Evolutionary conservation across 2,113 vertebrate genomes (phyloP).

Genomic region (Pollimyrus isidori): DNA sequence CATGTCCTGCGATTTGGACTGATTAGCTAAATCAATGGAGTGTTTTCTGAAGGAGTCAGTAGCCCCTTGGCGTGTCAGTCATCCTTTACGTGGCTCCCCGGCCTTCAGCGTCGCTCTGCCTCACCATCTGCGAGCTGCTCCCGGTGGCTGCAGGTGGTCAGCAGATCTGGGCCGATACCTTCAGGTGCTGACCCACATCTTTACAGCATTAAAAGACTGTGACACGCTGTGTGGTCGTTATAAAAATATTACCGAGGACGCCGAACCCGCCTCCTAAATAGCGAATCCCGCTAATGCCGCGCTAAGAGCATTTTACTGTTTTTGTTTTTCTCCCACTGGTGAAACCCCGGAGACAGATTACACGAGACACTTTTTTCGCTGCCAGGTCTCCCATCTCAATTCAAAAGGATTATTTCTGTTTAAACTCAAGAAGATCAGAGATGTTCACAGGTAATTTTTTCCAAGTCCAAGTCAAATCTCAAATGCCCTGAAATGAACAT

Average conservation of each 20-base stretch:
- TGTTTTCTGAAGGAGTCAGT: background rate
- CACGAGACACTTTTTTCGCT: background rate
- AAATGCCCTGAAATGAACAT: too few species aligned
- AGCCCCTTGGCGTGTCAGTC: background rate
- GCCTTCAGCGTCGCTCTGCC: background rate
- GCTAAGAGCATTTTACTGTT: background rate
- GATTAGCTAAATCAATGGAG: background rate
- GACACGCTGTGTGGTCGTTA: background rate
- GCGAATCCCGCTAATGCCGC: background rate
- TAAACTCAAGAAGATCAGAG: background rate
- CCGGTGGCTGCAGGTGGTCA: background rate
- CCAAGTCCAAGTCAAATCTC: too few species aligned
- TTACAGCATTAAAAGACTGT: background rate
- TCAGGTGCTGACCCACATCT: background rate
- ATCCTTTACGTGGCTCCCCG: background rate
- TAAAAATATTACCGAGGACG: background rate
- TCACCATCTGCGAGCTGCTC: background rate
- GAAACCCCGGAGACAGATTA: background rate
- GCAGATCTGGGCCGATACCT: background rate
- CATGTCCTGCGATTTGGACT: background rate
- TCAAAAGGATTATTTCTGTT: background rate
- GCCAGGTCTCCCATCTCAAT: background rate
- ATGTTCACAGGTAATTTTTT: too few species aligned
- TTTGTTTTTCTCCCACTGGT: background rate
- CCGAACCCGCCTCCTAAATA: background rate